A percentile compares a stretch with the other conserved stretches of the same genome.
phyloP scores from a whole-genome alignment of 2,113 vertebrate genomes.

The Perognathus longimembris region DNA sequence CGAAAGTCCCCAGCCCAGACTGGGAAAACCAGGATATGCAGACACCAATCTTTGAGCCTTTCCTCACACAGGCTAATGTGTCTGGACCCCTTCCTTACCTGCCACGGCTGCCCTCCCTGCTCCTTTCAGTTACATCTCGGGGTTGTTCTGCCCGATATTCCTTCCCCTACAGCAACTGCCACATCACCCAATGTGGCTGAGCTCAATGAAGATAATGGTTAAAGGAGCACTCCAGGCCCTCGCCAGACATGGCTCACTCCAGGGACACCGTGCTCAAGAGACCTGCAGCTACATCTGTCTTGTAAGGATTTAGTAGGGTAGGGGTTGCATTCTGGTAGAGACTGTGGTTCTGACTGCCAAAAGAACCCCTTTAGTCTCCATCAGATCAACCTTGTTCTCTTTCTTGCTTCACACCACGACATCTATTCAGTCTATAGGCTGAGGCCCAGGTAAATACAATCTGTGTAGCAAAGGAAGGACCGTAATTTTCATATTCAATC shows the following conservation, averaged over 20 bases:
- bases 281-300: background rate
- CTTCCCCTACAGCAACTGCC: background rate
- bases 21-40: background rate
- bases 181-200: background rate
- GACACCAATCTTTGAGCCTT: background rate
- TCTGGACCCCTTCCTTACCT: background rate
- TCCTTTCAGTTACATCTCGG: background rate
- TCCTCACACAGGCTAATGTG: rapidly evolving
- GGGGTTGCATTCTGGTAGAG: background rate
- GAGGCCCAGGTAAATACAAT: background rate
- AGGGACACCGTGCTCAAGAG: background rate
- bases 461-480: background rate
- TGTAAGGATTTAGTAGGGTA: background rate
- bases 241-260: background rate
- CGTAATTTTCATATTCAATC: background rate
- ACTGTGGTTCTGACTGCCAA: background rate
- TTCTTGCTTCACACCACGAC: background rate
- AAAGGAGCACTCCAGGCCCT: background rate
- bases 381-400: background rate
- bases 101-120: background rate
- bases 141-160: background rate
- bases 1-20: background rate
- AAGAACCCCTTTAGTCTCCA: background rate
- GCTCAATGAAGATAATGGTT: background rate
- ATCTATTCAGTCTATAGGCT: background rate